phyloP scores from a whole-genome alignment of 2,888 invertebrate species.

The Scrobipalpa costella region DNA sequence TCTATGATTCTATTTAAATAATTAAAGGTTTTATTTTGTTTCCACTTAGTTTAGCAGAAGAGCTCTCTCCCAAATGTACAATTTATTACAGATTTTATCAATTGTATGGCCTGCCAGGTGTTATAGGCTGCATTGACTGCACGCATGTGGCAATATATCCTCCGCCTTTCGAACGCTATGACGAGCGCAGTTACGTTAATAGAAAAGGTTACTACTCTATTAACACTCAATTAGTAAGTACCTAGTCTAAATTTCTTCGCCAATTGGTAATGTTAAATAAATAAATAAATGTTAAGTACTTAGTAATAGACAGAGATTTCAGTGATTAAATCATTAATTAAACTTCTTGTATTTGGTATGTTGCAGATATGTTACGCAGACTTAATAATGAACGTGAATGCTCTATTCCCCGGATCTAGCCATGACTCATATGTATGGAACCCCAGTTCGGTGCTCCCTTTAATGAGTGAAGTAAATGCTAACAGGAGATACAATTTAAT shows the following conservation, averaged over 20 bases:
- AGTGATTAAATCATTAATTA: no score
- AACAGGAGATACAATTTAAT: background rate
- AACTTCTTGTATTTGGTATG: no score
- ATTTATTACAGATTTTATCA: slow-evolving; percentile 26
- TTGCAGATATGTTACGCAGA: background rate
- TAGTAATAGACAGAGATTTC: no score
- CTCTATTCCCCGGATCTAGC: background rate
- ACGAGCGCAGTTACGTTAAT: slow-evolving; percentile 26
- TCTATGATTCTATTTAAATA: slow-evolving; percentile 16
- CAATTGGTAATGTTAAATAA: no score
- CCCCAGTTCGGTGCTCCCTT: background rate
- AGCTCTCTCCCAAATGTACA: background rate
- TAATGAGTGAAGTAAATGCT: background rate
- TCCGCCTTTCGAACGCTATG: slow-evolving; percentile 23
- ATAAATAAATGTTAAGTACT: no score
- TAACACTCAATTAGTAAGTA: slow-evolving; percentile 22
- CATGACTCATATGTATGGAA: background rate
- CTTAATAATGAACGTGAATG: background rate
- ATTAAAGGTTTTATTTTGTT: no score
- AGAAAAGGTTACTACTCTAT: slow-evolving; percentile 27
- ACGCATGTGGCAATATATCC: slow-evolving; percentile 27
- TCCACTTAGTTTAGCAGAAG: no score
- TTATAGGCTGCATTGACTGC: slow-evolving; percentile 28
- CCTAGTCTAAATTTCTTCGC: background rate
- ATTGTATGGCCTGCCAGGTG: slow-evolving; percentile 23